phyloP scores from a whole-genome alignment of 2,797 vertebrate species.

The Rallus crepitans region DNA sequence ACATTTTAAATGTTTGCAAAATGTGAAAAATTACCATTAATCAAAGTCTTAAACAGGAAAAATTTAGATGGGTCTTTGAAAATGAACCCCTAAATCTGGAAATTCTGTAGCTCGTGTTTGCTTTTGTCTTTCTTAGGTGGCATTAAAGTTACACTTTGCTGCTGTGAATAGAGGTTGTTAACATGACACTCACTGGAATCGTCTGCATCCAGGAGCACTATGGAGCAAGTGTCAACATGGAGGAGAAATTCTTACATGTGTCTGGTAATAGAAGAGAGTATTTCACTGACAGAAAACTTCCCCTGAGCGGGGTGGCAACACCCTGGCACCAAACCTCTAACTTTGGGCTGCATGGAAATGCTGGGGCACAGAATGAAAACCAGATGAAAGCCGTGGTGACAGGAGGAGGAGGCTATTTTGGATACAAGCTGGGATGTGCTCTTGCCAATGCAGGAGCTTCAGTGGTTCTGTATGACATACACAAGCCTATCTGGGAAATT shows the following conservation, averaged over 20 bases:
- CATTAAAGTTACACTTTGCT: neutral
- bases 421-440: constrained; percentile 87
- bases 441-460: constrained; percentile 83
- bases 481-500: constrained; percentile 81
- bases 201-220: constrained; percentile 49
- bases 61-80: neutral
- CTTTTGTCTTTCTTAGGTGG: constrained; percentile 15
- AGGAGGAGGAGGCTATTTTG: constrained; percentile 92
- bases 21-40: neutral
- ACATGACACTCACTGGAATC: constrained; percentile 78
- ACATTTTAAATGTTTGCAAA: neutral
- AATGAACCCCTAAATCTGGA: neutral
- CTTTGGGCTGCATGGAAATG: constrained; percentile 8
- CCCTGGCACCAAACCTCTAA: constrained; percentile 24
- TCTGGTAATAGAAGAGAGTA: constrained; percentile 7
- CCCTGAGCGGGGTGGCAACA: constrained; percentile 37
- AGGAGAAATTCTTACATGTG: neutral
- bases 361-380: neutral
- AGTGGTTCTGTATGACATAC: constrained; percentile 89
- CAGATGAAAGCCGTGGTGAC: constrained; percentile 88
- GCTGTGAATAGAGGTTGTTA: constrained; percentile 67
- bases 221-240: constrained; percentile 69
- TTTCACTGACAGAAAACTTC: constrained; percentile 38
- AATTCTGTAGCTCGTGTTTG: neutral
- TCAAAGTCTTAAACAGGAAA: neutral